Percentiles rank a stretch among this genome's conserved stretches.
These are phyloP conservation scores for Petrocephalus schoutedeni DNA, from an alignment of 2,797 vertebrate species.

Conservation along the genomic window DNA sequence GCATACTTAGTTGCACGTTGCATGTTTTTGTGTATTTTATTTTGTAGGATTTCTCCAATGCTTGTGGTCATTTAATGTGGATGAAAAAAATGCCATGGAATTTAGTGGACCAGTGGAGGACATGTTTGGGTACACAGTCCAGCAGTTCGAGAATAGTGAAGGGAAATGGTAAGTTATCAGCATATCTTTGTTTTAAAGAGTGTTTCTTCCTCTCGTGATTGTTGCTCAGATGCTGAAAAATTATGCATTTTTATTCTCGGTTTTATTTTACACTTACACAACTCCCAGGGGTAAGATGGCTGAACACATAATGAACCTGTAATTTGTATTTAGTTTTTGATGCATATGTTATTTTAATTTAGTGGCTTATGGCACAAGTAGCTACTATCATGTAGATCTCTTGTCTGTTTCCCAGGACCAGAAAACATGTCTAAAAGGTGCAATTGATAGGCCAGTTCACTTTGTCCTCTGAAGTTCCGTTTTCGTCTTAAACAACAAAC, in stretches of 20 bases:
- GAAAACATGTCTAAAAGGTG: neutral
- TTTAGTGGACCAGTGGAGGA: slow-evolving; percentile 86
- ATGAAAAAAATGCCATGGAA: slow-evolving; percentile 83
- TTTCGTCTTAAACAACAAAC: slow-evolving; percentile 34
- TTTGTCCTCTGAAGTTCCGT: slow-evolving; percentile 24
- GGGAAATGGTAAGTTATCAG: slow-evolving; percentile 83
- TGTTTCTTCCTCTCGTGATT: neutral
- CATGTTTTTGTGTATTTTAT: neutral
- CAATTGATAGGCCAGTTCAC: neutral
- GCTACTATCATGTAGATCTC: slow-evolving; percentile 34
- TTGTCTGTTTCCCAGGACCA: slow-evolving; percentile 16
- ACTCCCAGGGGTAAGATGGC: neutral
- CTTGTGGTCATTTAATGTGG: slow-evolving; percentile 77
- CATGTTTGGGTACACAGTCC: slow-evolving; percentile 94
- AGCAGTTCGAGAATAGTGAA: slow-evolving; percentile 93
- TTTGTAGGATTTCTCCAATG: slow-evolving; percentile 60
- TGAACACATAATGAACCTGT: neutral
- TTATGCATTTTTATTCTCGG: neutral
- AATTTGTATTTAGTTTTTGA: slow-evolving; percentile 36
- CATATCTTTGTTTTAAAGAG: neutral
- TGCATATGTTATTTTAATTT: slow-evolving; percentile 45
- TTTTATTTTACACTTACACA: neutral
- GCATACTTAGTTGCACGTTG: slow-evolving; percentile 2
- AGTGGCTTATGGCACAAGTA: slow-evolving; percentile 34
- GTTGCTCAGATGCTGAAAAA: neutral